Base-by-base conservation (phyloP, 2,113 vertebrate species). In the Dicrurus megarhynchus region DNA sequence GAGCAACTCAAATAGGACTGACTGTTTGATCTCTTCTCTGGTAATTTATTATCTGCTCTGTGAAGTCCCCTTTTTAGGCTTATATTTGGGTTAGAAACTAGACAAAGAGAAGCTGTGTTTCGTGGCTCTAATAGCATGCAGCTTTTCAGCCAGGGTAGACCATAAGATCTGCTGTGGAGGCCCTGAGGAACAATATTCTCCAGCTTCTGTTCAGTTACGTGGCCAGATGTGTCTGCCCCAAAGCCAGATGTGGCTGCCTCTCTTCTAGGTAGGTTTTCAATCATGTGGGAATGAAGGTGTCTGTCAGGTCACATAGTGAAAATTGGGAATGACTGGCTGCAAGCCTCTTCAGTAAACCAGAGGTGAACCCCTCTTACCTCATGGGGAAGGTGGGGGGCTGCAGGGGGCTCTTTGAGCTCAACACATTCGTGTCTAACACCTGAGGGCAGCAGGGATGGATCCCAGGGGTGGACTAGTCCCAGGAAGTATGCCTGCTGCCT, bases 351-450 rank as follows among this genome's bases (percentile, higher is more conserved):
- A 30, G 0, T 26, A 75, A 87, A 63, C 8, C 30, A 39, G 42
- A 59, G 8, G 8, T 56, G 37, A 87, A 16, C 16, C 56, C 4
- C 15, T 83, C 57, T 53, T 65, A 21, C 18, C 5, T 1, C 0
- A 4, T 37, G n/a, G 30, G 32, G 16, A 61, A 46, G 50, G 35
- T 24, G 9, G 27, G 20, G 59, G 61, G 26, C 30, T 86, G 50
- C n/a, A 42, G 39, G 23, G 11, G 3, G 11, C 6, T 14, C n/a
- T 53, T 77, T 53, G 28, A 41, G 59, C 68, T 37, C 35, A 16
- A 0, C 4, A 14, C 1, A 3, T 41, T 53, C 0, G 0, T 41
- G 37, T 37, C 5, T 28, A 30, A 37, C 16, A 18, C 37, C 32
- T 2, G 3, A 42, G 73, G 68, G 59, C 50, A 39, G 26, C 33